Conservation (phyloP, 2,113 vertebrate genomes). For the Meles meles region DNA sequence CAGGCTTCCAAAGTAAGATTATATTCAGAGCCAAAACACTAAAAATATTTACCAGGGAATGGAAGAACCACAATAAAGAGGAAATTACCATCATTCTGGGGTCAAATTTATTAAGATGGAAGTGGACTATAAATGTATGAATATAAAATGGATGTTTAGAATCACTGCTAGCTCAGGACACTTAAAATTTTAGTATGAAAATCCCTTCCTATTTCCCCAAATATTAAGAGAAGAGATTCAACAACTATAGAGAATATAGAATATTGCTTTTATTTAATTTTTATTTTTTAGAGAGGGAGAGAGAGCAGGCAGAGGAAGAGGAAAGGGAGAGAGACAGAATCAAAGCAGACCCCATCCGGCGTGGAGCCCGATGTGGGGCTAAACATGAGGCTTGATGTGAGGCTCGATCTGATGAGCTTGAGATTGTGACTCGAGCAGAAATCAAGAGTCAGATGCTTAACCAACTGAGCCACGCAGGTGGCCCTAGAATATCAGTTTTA, state of each 20-base stretch:
- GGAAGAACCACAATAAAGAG: neutral
- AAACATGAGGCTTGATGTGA: neutral
- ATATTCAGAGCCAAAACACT: neutral
- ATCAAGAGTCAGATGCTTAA: neutral
- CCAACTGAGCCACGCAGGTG: neutral
- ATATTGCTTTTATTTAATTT: neutral
- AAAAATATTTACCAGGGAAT: neutral
- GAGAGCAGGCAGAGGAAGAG: neutral
- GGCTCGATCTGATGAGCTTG: neutral
- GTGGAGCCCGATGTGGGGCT: neutral
- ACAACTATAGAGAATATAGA: neutral
- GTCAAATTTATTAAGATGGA: neutral
- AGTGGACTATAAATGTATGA: neutral
- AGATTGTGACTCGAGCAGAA: neutral
- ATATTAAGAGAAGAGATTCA: neutral
- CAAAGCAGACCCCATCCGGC: neutral
- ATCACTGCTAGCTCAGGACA: neutral
- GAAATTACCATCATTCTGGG: neutral
- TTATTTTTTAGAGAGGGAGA: neutral
- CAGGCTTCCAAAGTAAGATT: neutral
- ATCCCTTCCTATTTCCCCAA: neutral
- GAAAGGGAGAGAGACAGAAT: neutral
- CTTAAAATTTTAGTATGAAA: neutral
- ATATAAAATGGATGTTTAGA: constrained; percentile 16
- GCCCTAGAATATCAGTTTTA: neutral